Conservation (phyloP, 1,140 invertebrate genomes). For the Drosophila setifemur region DNA sequence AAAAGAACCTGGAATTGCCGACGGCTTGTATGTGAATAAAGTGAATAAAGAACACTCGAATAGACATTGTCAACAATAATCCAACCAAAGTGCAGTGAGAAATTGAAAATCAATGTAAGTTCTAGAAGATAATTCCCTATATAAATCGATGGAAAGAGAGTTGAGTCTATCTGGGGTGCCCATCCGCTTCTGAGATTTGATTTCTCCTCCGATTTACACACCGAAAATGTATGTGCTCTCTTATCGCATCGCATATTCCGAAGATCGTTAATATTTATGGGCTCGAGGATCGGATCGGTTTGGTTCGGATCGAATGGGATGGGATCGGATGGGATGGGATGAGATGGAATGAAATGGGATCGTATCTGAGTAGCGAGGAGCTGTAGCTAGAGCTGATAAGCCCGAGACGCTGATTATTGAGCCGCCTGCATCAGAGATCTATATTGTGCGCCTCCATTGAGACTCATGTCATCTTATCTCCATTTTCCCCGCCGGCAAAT, state of each 20-base stretch:
- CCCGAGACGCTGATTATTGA: conserved; percentile 1
- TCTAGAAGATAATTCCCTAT: background rate
- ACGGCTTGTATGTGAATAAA: conserved; percentile 3
- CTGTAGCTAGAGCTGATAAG: conserved; percentile 33
- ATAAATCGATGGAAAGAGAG: conserved; percentile 23
- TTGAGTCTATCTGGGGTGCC: background rate
- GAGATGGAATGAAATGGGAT: background rate
- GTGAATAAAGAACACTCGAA: background rate
- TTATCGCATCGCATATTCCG: conserved; percentile 26
- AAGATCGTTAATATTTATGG: conserved; percentile 58
- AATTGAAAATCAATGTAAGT: conserved; percentile 23
- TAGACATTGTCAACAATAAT: background rate
- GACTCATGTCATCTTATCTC: conserved; percentile 20
- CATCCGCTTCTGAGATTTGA: conserved; percentile 40
- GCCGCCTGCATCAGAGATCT: conserved; percentile 43
- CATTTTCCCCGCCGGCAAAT: conserved; percentile 7
- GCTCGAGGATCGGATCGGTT: conserved; percentile 16
- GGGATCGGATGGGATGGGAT: background rate
- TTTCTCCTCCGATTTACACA: conserved; percentile 4
- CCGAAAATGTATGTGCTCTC: background rate
- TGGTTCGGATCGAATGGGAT: background rate
- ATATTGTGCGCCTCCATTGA: conserved; percentile 21
- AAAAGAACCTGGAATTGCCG: conserved; percentile 9
- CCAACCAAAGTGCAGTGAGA: background rate
- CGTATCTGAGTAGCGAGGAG: background rate